These are phyloP conservation scores for Melospiza melodia DNA, from an alignment of 2,113 vertebrate genomes.

Conservation along the genomic window DNA sequence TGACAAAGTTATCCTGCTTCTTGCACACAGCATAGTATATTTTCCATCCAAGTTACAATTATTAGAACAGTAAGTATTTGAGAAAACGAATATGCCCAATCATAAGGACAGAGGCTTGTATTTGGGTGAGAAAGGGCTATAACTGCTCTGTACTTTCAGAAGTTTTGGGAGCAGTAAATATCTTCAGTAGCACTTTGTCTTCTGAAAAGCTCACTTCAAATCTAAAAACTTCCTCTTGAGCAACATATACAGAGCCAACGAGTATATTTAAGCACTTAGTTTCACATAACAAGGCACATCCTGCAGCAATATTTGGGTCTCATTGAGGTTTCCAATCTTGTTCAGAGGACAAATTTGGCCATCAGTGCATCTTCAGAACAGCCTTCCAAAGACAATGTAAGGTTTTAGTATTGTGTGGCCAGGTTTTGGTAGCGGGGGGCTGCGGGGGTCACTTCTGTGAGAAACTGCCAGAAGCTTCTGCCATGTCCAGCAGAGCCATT, in stretches of 20 bases:
- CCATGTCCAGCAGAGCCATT: neutral
- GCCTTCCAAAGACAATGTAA: neutral
- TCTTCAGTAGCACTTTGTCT: neutral
- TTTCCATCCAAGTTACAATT: neutral
- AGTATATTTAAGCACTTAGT: neutral
- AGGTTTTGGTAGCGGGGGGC: rapidly evolving
- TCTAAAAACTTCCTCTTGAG: neutral
- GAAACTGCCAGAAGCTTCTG: neutral
- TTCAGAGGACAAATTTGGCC: neutral
- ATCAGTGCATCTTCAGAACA: neutral
- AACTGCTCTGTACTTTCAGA: neutral
- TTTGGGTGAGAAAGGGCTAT: neutral
- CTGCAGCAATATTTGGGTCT: neutral
- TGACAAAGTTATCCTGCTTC: neutral
- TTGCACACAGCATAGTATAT: neutral
- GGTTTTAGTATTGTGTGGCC: neutral
- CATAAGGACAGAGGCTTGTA: neutral
- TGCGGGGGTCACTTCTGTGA: neutral
- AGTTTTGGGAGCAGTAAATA: neutral
- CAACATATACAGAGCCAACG: neutral
- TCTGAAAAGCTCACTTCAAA: neutral
- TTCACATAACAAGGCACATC: neutral
- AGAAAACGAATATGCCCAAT: neutral
- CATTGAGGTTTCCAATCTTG: neutral
- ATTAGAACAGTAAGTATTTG: neutral